Conservation (phyloP, 1,140 invertebrate genomes). For the Hyles vespertilio region DNA sequence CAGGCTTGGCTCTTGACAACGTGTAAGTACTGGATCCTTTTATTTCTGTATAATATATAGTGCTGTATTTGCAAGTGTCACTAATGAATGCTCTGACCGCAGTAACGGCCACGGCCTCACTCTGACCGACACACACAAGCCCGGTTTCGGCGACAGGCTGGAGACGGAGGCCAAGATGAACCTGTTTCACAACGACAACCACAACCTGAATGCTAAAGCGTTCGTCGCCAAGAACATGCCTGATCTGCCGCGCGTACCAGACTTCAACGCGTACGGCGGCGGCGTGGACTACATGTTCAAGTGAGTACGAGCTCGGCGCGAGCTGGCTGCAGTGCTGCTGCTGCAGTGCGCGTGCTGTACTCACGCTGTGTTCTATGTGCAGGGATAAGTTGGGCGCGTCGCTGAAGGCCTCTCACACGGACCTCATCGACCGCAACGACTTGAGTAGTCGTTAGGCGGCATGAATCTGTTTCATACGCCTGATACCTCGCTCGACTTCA, state of each 20-base stretch:
- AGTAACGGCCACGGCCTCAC: constrained; percentile 30
- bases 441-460: constrained; percentile 45
- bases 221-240: constrained; percentile 41
- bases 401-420: constrained; percentile 33
- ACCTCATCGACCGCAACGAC: constrained; percentile 40
- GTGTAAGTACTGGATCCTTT: constrained; percentile 2
- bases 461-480: constrained; percentile 45
- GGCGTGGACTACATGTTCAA: constrained; percentile 9
- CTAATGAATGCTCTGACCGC: too few species aligned
- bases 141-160: constrained; percentile 31
- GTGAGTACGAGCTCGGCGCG: background rate
- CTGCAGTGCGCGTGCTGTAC: background rate
- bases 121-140: constrained; percentile 29
- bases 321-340: too few species aligned
- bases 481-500: constrained; percentile 40
- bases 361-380: constrained; percentile 1
- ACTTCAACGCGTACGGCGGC: constrained; percentile 41
- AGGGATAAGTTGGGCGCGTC: constrained; percentile 44
- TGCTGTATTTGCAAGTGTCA: background rate
- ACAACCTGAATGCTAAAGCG: constrained; percentile 37
- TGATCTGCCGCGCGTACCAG: constrained; percentile 25
- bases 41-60: background rate
- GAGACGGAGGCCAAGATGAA: constrained; percentile 35
- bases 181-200: constrained; percentile 37
- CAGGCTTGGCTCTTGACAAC: constrained; percentile 9